A percentile compares a stretch with the other conserved stretches of the same genome.
Conservation (phyloP, 1,140 invertebrate genomes). For the Drosophila punjabiensis region DNA sequence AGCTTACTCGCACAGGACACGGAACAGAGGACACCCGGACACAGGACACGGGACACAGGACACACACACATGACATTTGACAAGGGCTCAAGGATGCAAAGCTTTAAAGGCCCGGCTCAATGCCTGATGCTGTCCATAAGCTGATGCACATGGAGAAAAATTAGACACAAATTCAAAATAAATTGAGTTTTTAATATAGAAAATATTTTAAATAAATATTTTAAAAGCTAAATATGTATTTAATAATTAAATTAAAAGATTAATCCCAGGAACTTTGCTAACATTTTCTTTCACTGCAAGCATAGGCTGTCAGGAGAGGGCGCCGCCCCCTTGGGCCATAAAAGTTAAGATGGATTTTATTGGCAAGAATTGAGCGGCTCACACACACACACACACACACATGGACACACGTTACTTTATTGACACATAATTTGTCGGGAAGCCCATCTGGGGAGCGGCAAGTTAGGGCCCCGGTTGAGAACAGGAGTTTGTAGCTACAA, state of each 20-base stretch:
- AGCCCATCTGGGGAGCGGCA: constrained; percentile 17
- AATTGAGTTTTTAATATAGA: neutral
- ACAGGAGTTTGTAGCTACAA: neutral
- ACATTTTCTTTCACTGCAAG: neutral
- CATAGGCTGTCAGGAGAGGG: neutral
- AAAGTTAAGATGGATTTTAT: constrained; percentile 82
- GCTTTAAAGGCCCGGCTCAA: constrained; percentile 51
- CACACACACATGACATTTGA: constrained; percentile 74
- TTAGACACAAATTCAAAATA: neutral
- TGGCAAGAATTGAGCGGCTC: constrained; percentile 66
- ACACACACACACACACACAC: constrained; percentile 7
- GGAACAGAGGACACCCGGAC: constrained; percentile 33
- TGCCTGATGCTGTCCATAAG: constrained; percentile 19
- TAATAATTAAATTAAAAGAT: neutral
- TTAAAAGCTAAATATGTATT: neutral
- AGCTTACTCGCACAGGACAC: constrained; percentile 31
- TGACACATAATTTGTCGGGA: constrained; percentile 76
- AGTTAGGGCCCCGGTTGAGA: neutral
- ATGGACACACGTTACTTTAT: constrained; percentile 50
- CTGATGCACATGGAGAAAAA: constrained; percentile 1
- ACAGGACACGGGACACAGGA: constrained; percentile 46
- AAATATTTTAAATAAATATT: neutral
- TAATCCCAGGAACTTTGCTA: accelerated
- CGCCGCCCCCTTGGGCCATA: constrained; percentile 55
- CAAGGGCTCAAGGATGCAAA: constrained; percentile 70